These are phyloP conservation scores for Trachelus stipa DNA, from an alignment of 2,888 invertebrate species.

Conservation along the genomic window DNA sequence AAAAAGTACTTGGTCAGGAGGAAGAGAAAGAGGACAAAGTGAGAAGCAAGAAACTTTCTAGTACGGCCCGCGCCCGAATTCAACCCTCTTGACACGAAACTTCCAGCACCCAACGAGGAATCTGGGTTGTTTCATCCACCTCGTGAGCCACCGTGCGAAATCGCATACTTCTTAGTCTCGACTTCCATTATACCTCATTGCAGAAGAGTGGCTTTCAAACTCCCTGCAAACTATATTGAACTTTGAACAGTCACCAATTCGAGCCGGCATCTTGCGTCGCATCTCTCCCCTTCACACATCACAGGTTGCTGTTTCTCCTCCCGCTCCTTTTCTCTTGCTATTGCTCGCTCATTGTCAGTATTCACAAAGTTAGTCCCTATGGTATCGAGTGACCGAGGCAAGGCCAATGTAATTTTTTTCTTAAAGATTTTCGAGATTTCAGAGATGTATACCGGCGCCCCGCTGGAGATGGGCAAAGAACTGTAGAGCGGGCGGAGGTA, in stretches of 20 bases:
- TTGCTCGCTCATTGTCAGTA: too few species aligned
- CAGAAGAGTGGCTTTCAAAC: constrained; percentile 1
- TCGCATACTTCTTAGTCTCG: not conserved
- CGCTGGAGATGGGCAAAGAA: too few species aligned
- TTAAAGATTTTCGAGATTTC: too few species aligned
- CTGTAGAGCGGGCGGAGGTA: too few species aligned
- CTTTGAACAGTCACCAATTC: not conserved
- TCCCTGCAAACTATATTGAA: constrained; percentile 1
- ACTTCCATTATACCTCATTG: not conserved
- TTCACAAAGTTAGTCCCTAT: too few species aligned
- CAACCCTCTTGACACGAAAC: too few species aligned
- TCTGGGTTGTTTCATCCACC: not conserved
- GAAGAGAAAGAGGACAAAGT: too few species aligned
- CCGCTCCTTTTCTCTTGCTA: constrained; percentile 13
- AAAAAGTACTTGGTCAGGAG: not conserved
- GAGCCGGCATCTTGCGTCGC: not conserved
- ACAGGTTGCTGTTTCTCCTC: constrained; percentile 18
- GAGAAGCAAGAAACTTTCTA: too few species aligned
- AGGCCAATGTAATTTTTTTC: too few species aligned
- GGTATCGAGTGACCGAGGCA: too few species aligned
- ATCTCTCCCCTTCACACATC: not conserved
- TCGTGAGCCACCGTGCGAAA: not conserved
- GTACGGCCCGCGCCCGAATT: too few species aligned
- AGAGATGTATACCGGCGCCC: constrained; percentile 17
- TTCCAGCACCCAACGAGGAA: not conserved